A percentile compares a stretch with the other conserved stretches of the same genome.
phyloP scores from a whole-genome alignment of 2,797 vertebrate species.

The Bovichtus variegatus region DNA sequence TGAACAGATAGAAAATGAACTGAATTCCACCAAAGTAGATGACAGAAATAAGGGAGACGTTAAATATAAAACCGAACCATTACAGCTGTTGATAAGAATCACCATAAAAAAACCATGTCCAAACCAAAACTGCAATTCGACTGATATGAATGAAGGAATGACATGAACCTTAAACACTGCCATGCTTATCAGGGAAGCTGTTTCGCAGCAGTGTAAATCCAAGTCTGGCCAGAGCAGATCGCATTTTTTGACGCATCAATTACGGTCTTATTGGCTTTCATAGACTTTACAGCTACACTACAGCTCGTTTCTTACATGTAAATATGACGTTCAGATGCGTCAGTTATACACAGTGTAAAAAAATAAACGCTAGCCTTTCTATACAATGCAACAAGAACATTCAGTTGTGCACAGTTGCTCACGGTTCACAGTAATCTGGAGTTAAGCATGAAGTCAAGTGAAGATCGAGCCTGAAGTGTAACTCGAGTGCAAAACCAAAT shows the following conservation, averaged over 20 bases:
- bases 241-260: not conserved
- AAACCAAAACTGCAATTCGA: not conserved
- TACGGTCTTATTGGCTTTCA: not conserved
- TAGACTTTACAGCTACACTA: not conserved
- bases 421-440: conserved; percentile 15
- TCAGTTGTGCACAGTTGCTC: not conserved
- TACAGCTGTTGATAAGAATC: conserved; percentile 5
- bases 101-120: not conserved
- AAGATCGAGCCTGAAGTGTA: conserved; percentile 29
- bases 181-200: not conserved
- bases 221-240: not conserved
- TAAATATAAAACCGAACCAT: not conserved
- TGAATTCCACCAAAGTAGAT: not conserved
- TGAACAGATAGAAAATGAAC: no score
- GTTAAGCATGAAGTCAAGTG: conserved; percentile 6
- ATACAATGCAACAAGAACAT: not conserved
- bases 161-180: not conserved
- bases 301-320: not conserved
- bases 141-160: not conserved
- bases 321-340: not conserved
- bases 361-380: not conserved
- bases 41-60: not conserved
- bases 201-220: not conserved
- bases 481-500: conserved; percentile 34
- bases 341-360: not conserved